Percentiles rank a stretch among this genome's conserved stretches.
Conservation (phyloP, 2,113 vertebrate genomes). For the Neopipo cinnamomea region DNA sequence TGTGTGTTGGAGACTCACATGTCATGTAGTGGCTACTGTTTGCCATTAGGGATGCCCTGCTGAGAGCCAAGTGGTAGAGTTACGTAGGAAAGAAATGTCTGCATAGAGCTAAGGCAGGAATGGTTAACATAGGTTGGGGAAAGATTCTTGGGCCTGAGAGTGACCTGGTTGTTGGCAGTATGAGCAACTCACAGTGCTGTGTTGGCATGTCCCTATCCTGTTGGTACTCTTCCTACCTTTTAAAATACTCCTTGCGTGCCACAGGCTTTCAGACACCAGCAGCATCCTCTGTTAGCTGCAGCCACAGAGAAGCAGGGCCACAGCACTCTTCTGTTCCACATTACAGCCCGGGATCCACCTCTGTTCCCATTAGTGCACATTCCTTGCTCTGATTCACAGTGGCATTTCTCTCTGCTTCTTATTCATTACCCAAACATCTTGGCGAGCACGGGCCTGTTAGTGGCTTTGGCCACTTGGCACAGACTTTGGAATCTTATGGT, state of each 20-base stretch:
- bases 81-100: background rate
- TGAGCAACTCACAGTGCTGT: background rate
- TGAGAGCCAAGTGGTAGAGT: background rate
- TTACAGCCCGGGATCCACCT: background rate
- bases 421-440: constrained; percentile 68
- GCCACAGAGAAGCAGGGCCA: background rate
- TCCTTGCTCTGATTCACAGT: constrained; percentile 50
- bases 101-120: background rate
- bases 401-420: constrained; percentile 60
- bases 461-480: constrained; percentile 70
- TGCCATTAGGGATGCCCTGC: background rate
- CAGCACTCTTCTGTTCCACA: constrained; percentile 40
- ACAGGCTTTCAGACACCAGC: background rate
- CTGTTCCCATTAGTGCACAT: background rate
- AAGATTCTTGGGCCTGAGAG: background rate
- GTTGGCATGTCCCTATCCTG: background rate
- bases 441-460: constrained; percentile 54
- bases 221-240: background rate
- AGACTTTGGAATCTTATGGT: constrained; percentile 62
- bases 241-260: accelerated
- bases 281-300: background rate
- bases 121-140: background rate
- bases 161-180: background rate
- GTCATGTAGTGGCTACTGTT: background rate
- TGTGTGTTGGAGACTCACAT: accelerated